Base-by-base conservation (phyloP, 1,140 invertebrate species). In the Pseudomyrmex gracilis region DNA sequence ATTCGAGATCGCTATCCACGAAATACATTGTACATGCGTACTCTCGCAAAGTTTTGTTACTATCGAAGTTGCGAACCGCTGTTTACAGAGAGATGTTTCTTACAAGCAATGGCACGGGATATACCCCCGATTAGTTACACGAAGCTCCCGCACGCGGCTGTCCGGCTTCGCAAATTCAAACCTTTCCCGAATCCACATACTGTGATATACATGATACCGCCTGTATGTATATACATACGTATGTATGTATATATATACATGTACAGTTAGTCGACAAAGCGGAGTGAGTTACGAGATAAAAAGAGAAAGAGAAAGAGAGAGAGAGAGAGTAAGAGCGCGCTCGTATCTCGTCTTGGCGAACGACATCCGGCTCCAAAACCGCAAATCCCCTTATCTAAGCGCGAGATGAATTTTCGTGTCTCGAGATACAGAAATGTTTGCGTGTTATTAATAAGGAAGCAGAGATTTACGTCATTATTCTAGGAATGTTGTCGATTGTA, bases 371-470 rank as follows among this genome's bases (percentile, higher is more conserved):
- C 63, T 61, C 34, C 47, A 0, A 20, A 80, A 80, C 73, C 74
- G 24, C 58, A 67, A 82, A 88, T 86, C 55, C 43, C 67, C 51
- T 86, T 85, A 85, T 85, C 85, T 85, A n/a, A 53, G 12, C 10
- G 3, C 24, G 58, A 53, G 60, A 71, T 68, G 55, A 77, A 77
- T 86, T 78, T 74, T 82, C 68, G 70, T 82, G 9, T 20, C 13
- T 24, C 34, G 78, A 82, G 5, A 64, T n/a, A 34, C 20, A 17
- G n/a, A 67, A 83, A 55, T 71, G 15, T 80, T 45, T 80, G 34
- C 53, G 20, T 58, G 76, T 58, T 57, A 70, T 60, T 58, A 70
- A 58, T 47, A 60, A 80, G 66, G 34, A 58, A 34, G 57, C 13
- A 51, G 34, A 45, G 43, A 34, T 34, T 80, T 10, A 13, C 67